phyloP scores from a whole-genome alignment of 2,113 vertebrate genomes.

The Cettia cetti region DNA sequence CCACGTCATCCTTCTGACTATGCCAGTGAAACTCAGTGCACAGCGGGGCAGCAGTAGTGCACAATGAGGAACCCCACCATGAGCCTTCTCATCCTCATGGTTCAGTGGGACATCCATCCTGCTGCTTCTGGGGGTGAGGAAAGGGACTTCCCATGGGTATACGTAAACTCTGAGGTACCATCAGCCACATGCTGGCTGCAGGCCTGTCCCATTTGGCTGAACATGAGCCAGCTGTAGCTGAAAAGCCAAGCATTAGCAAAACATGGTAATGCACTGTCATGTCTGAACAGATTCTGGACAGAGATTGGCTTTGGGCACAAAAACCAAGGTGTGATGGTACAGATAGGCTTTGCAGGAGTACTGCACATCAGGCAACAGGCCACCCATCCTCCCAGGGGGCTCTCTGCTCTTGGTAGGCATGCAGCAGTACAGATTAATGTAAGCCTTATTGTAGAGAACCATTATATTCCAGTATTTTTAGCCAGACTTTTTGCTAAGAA shows the following conservation, averaged over 20 bases:
- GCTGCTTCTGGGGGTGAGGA: neutral
- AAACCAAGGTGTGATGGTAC: neutral
- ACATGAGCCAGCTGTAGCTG: neutral
- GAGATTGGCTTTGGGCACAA: neutral
- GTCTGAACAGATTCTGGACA: neutral
- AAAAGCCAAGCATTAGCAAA: conserved; percentile 6
- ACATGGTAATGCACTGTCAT: neutral
- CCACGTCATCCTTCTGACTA: neutral
- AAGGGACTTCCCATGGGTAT: neutral
- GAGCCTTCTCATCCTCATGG: neutral
- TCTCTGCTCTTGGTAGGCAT: neutral
- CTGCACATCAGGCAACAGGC: neutral
- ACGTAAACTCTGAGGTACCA: neutral
- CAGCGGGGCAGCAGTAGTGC: neutral
- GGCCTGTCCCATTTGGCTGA: neutral
- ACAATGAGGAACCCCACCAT: neutral
- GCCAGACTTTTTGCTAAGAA: neutral
- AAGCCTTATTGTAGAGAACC: neutral
- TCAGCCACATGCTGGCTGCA: neutral
- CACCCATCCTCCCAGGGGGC: neutral
- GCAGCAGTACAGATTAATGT: neutral
- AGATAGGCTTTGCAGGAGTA: neutral
- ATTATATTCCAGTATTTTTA: neutral
- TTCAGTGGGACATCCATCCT: neutral
- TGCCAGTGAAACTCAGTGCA: neutral